A percentile compares a stretch with the other conserved stretches of the same genome.
Conservation (phyloP, 2,888 invertebrate genomes). For the Teleogryllus oceanicus region DNA sequence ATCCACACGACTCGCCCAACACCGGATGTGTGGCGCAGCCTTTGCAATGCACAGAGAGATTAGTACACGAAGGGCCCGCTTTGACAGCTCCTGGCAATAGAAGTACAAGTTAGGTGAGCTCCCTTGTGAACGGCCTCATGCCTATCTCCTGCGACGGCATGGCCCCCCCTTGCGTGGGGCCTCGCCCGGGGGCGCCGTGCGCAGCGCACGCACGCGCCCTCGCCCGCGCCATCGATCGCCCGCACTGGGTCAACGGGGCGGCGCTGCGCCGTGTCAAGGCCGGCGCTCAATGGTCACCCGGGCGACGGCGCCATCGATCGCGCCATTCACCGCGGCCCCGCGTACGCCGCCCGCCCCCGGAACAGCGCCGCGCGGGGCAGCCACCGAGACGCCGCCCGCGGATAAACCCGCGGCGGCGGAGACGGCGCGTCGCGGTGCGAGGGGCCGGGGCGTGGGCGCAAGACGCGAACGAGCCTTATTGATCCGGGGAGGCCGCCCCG, state of each 20-base stretch:
- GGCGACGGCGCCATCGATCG: constrained; percentile 4
- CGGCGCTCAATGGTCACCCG: constrained; percentile 19
- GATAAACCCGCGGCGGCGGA: background rate
- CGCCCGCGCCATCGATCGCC: background rate
- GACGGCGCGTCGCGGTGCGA: background rate
- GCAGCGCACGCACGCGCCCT: background rate
- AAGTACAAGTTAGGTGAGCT: too few species aligned
- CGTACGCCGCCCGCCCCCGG: constrained; percentile 12
- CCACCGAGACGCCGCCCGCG: background rate
- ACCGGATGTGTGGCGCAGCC: too few species aligned
- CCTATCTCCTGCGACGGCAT: too few species aligned
- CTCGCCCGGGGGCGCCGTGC: too few species aligned
- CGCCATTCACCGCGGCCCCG: background rate
- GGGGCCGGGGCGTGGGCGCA: background rate
- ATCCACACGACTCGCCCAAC: too few species aligned
- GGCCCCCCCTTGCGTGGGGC: too few species aligned
- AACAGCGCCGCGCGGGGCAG: too few species aligned
- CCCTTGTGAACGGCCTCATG: too few species aligned
- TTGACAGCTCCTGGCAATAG: too few species aligned
- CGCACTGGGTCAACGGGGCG: background rate
- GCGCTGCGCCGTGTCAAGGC: background rate
- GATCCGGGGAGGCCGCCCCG: background rate
- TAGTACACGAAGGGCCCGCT: too few species aligned
- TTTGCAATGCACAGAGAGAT: too few species aligned
- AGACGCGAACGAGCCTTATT: background rate